Conservation (phyloP, 2,888 invertebrate species). For the Sclerodermus sp. region DNA sequence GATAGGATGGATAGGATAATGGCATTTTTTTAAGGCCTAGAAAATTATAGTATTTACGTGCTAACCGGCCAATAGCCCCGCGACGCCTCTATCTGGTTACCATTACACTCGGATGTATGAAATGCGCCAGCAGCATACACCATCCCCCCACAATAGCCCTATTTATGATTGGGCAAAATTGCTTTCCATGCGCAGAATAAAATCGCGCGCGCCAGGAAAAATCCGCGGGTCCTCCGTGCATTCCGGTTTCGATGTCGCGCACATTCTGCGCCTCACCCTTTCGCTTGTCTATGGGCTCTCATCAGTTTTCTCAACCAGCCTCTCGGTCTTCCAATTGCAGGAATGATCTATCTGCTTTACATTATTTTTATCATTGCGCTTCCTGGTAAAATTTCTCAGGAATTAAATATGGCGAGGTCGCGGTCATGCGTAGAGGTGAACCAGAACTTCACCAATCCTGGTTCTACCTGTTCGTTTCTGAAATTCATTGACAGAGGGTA, state of each 20-base stretch:
- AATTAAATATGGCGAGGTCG: slow-evolving; percentile 51
- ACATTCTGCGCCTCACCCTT: neutral
- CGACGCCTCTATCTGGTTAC: slow-evolving; percentile 57
- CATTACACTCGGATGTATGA: slow-evolving; percentile 58
- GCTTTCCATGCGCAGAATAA: slow-evolving; percentile 59
- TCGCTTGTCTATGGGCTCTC: neutral
- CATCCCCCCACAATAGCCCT: slow-evolving; percentile 59
- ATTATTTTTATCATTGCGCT: slow-evolving; percentile 22
- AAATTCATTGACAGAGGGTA: slow-evolving; percentile 3
- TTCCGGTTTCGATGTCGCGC: neutral
- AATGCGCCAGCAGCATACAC: slow-evolving; percentile 53
- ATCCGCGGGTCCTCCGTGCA: slow-evolving; percentile 38
- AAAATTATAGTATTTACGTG: slow-evolving; percentile 49
- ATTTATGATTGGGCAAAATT: slow-evolving; percentile 59
- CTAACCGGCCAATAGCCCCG: slow-evolving; percentile 54
- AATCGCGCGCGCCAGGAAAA: slow-evolving; percentile 55
- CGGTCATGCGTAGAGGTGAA: slow-evolving; percentile 39
- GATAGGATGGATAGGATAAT: slow-evolving; percentile 2
- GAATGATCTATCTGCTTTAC: neutral
- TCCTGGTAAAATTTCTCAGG: slow-evolving; percentile 43
- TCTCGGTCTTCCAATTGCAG: neutral
- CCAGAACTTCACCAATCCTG: slow-evolving; percentile 22
- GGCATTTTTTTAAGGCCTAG: slow-evolving; percentile 23
- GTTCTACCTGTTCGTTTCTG: neutral
- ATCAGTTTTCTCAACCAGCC: neutral